Conservation (phyloP, 2,113 vertebrate genomes). For the Sterna hirundo region DNA sequence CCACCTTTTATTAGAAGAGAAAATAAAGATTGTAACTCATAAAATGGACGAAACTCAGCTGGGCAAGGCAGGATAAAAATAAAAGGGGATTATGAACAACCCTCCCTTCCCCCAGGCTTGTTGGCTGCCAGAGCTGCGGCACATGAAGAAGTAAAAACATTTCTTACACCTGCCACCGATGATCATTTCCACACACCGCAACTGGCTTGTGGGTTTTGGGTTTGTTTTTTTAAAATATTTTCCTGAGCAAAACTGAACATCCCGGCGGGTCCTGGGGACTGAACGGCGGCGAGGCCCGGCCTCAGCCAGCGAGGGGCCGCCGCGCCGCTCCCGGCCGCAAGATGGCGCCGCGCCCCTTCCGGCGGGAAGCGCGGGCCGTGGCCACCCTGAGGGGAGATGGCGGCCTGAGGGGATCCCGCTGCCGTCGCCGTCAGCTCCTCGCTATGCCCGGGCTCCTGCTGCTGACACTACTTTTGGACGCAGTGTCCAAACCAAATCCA, state of each 20-base stretch:
- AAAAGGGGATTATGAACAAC: neutral
- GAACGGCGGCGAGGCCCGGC: no score
- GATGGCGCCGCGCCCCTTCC: neutral
- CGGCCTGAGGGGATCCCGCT: neutral
- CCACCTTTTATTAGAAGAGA: neutral
- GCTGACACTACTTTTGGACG: rapidly evolving
- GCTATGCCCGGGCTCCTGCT: rapidly evolving
- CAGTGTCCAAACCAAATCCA: neutral
- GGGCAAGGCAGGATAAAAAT: neutral
- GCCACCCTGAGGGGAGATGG: rapidly evolving
- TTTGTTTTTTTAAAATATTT: no score
- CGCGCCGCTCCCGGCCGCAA: neutral
- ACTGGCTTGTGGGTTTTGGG: neutral
- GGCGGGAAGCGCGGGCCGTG: no score
- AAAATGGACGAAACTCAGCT: neutral
- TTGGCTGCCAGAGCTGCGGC: neutral
- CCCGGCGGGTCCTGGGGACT: rapidly evolving
- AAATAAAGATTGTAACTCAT: neutral
- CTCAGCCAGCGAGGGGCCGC: neutral
- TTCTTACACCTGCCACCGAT: neutral
- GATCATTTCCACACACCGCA: neutral
- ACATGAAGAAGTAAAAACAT: neutral
- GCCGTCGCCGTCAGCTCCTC: rapidly evolving
- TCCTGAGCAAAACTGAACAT: neutral
- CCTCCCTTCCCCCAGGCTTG: neutral